Percentiles rank a stretch among this genome's conserved stretches.
phyloP scores from a whole-genome alignment of 2,797 vertebrate genomes.

The Epinephelus coioides region DNA sequence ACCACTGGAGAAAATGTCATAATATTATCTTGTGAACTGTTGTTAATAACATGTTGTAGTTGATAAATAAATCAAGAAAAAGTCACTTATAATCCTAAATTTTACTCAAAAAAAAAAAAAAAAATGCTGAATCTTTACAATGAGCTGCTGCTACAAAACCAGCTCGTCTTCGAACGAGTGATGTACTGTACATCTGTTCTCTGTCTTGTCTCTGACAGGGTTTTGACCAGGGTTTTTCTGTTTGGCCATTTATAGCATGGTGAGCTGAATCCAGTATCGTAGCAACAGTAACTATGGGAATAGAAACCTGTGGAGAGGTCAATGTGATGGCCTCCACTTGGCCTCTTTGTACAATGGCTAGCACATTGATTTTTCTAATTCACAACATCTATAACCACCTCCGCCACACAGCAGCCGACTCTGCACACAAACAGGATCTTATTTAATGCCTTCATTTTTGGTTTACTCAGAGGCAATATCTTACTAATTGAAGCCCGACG shows the following conservation, averaged over 20 bases:
- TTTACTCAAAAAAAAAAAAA: constrained; percentile 1
- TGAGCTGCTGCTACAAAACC: not conserved
- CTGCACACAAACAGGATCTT: constrained; percentile 21
- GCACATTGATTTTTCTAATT: constrained; percentile 70
- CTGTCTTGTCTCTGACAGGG: constrained; percentile 31
- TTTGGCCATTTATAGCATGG: constrained; percentile 58
- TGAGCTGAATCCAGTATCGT: constrained; percentile 70
- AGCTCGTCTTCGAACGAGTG: constrained; percentile 3
- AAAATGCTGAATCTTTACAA: not conserved
- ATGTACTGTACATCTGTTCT: constrained; percentile 28
- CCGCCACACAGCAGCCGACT: constrained; percentile 23
- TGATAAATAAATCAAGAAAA: constrained; percentile 18
- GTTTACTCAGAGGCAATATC: constrained; percentile 18
- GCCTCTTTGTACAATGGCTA: constrained; percentile 68
- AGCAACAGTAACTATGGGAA: constrained; percentile 81
- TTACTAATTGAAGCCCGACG: not conserved
- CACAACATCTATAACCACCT: constrained; percentile 49
- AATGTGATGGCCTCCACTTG: constrained; percentile 73
- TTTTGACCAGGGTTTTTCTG: constrained; percentile 49
- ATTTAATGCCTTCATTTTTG: constrained; percentile 6
- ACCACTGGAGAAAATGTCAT: not conserved
- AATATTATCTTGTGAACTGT: constrained; percentile 9
- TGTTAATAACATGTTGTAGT: not conserved
- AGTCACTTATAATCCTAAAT: not conserved
- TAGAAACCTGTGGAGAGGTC: constrained; percentile 77